phyloP scores from a whole-genome alignment of 2,113 vertebrate species.

The Chloroceryle aenea region DNA sequence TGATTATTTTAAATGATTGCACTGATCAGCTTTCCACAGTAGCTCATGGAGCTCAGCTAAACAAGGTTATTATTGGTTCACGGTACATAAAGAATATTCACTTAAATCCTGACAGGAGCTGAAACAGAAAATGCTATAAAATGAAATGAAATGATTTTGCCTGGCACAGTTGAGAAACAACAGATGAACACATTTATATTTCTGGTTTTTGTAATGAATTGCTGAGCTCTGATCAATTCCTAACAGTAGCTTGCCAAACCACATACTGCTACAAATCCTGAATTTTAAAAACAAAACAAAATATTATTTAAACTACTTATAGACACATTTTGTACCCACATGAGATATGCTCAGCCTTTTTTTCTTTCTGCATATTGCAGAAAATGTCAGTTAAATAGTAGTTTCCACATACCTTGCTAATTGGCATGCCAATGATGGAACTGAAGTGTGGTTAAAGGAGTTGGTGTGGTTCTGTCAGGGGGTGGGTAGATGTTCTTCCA shows the following conservation, averaged over 20 bases:
- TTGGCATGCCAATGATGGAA: not conserved
- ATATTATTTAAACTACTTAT: not conserved
- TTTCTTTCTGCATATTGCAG: not conserved
- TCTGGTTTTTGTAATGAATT: not conserved
- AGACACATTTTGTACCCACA: not conserved
- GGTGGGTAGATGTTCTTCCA: not conserved
- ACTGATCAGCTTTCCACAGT: not conserved
- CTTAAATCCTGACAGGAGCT: not conserved
- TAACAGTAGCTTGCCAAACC: not conserved
- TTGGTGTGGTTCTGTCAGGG: not conserved
- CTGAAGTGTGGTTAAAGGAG: not conserved
- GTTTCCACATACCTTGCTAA: not conserved
- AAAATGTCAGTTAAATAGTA: not conserved
- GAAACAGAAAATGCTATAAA: not conserved
- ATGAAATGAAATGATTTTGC: conserved; percentile 6
- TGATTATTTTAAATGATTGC: not conserved
- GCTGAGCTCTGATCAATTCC: not conserved
- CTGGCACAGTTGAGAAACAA: not conserved
- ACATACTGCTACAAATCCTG: not conserved
- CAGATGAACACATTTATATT: not conserved
- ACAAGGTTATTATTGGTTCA: not conserved
- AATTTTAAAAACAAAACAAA: not conserved
- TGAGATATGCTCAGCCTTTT: not conserved
- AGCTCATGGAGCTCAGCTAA: not conserved
- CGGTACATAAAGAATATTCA: not conserved